These are phyloP conservation scores for Xylophagus ater DNA, from an alignment of 2,888 invertebrate genomes.

Conservation along the genomic window DNA sequence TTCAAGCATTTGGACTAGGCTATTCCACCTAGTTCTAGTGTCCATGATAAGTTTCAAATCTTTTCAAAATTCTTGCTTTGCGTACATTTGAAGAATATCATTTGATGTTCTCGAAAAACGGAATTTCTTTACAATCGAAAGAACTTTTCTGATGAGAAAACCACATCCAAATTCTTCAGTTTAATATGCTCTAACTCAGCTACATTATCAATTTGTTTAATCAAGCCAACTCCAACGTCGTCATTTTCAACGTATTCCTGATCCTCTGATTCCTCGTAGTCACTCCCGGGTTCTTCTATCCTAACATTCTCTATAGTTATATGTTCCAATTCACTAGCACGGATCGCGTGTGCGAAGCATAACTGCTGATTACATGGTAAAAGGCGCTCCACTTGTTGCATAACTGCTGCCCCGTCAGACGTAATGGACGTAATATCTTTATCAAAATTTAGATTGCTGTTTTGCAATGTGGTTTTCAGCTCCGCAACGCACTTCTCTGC, in stretches of 20 bases:
- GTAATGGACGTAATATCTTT: constrained; percentile 6
- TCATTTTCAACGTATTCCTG: neutral
- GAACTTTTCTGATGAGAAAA: constrained; percentile 2
- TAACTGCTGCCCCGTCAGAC: neutral
- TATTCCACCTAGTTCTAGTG: neutral
- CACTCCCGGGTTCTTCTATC: neutral
- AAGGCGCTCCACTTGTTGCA: neutral
- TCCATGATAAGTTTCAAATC: neutral
- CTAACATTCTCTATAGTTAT: neutral
- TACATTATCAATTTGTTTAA: neutral
- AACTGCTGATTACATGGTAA: neutral
- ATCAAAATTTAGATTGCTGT: constrained; percentile 4
- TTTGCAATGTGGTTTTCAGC: constrained; percentile 7
- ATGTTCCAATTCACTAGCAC: neutral
- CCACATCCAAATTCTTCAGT: neutral
- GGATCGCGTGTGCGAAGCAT: constrained; percentile 1
- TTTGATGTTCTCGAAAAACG: neutral
- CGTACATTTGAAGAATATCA: neutral
- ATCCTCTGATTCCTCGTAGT: neutral
- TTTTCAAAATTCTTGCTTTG: neutral
- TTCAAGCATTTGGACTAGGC: too few species aligned
- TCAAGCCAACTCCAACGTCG: neutral
- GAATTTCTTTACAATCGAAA: neutral
- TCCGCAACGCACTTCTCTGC: constrained; percentile 4
- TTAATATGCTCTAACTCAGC: neutral